Base-by-base conservation (phyloP, 2,888 invertebrate genomes). In the Criorhina ranunculi region DNA sequence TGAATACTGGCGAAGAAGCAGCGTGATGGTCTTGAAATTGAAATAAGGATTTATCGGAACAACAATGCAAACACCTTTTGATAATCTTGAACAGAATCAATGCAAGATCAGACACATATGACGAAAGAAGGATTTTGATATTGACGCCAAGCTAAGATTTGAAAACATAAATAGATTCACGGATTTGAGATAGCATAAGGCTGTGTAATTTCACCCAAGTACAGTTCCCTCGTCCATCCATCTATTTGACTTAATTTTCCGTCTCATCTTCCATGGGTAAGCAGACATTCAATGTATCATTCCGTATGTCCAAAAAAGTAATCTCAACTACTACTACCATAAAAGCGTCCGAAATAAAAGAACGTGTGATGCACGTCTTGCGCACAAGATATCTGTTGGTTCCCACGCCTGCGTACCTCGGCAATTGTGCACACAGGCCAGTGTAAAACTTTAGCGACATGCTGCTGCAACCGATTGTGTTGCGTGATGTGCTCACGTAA, bases 401-500 rank as follows among this genome's bases (percentile, higher is more conserved):
- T 77, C 77, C 77, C 77, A 77, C 77, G 77, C 77, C 77, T 77
- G 67, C 77, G 77, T 67, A 60, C 24, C 6, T 44, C 35, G 75
- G 35, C 72, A 72, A 72, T 53, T 62, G 57, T 59, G 59, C 24
- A 59, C 77, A 51, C 44, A 29, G 29, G 19, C 46, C 57, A 51
- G 46, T 60, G 40, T 49, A 57, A 40, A 57, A 24, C 4, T 19
- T 76, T 46, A 49, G 59, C 37, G 42, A 64, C 55, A 76, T 57
- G 59, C 60, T 57, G 59, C 60, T 77, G 76, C 51, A 67, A 60
- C 19, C 15, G 55, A 59, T 49, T 76, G 67, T 42, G 60, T 69
- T 77, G 77, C 77, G 77, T 77, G 77, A 69, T 69, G 53, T 60
- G 67, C 40, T 77, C 77, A 77, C 77, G 67, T 77, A 77, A 77